Evolutionary conservation across 2,888 invertebrate species (phyloP), one percentile per base, ranked within the genome.

Genomic region (Drosophila falleni): DNA sequence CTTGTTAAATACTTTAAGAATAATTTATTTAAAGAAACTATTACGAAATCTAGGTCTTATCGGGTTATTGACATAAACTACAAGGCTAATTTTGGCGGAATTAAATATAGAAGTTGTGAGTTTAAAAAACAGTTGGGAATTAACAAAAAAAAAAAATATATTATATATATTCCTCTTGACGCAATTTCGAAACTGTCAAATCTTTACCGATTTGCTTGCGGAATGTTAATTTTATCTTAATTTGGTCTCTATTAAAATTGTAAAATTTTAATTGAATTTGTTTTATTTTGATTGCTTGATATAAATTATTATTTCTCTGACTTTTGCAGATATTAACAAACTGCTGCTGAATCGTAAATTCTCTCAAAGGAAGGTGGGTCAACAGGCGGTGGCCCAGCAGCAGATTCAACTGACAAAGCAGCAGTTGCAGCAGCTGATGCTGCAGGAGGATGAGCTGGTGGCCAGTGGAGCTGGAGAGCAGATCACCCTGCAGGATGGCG

Each of bases 331-430:
- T 62, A 88, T 92, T 56, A 92, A 91, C 80, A 92, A 92, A 73
- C 68, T 92, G 68, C 68, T 92, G 70, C 67, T 92, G 49, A 92
- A 91, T 65, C 90, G 92, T 5, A 92, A 92, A 49, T 86, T 91
- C 61, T 86, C 91, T 56, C 91, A 91, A 78, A 86, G 92, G 29
- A 93, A 92, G 77, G 89, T 92, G 63, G 84, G 91, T 2, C 86
- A 80, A 56, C 89, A 84, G 49, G 87, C 89, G 19, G 83, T 80
- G 67, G 81, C 82, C 2, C 91, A 91, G 61, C 90, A 89, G 19
- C 90, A 90, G 51, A 89, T 89, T 6, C 91, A 91, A 75, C 77
- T 91, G n/a, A 87, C 90, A 4, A 91, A 91, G 62, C 92, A 90
- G 23, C 90, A 90, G 65, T 64, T 86, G 23, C 89, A 86, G 58